Evolutionary conservation across 2,113 vertebrate species (phyloP).

Genomic region (Eolophus roseicapilla): DNA sequence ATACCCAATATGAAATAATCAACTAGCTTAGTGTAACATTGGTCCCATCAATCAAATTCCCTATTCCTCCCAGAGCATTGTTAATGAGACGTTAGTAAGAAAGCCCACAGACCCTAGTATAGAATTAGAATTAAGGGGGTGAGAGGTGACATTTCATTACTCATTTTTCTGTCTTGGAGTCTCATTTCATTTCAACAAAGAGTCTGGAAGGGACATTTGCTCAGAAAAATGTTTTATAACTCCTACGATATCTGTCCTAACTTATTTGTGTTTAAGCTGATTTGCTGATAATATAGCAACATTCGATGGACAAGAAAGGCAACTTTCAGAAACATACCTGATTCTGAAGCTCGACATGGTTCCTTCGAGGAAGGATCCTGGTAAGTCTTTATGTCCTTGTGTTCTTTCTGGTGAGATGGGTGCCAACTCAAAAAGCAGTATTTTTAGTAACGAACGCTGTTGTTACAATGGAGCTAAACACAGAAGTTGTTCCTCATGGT

Average conservation of each 20-base stretch:
- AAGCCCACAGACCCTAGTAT: not conserved
- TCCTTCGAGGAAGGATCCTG: not conserved
- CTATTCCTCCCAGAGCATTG: conserved; percentile 16
- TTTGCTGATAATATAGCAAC: not conserved
- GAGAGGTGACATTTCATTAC: conserved; percentile 14
- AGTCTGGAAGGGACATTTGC: not conserved
- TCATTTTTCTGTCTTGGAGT: not conserved
- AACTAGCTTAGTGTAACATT: conserved; percentile 13
- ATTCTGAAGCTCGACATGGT: not conserved
- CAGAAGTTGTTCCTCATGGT: not conserved
- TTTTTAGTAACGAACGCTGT: not conserved
- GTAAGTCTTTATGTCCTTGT: not conserved
- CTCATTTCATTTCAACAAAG: not conserved
- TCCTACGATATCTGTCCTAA: not conserved
- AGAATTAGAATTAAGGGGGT: conserved; percentile 15
- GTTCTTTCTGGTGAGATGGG: not conserved
- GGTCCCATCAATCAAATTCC: conserved; percentile 47
- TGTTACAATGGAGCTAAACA: not conserved
- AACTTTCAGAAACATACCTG: not conserved
- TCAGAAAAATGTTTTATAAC: not conserved
- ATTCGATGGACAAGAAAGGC: not conserved
- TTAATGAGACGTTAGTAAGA: conserved; percentile 46
- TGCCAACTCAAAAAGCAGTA: not conserved
- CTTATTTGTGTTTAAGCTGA: not conserved
- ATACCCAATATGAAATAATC: conserved; percentile 64